Percentiles rank a stretch among this genome's conserved stretches.
These are phyloP conservation scores for Clanis bilineata DNA, from an alignment of 2,888 invertebrate genomes.

Conservation along the genomic window DNA sequence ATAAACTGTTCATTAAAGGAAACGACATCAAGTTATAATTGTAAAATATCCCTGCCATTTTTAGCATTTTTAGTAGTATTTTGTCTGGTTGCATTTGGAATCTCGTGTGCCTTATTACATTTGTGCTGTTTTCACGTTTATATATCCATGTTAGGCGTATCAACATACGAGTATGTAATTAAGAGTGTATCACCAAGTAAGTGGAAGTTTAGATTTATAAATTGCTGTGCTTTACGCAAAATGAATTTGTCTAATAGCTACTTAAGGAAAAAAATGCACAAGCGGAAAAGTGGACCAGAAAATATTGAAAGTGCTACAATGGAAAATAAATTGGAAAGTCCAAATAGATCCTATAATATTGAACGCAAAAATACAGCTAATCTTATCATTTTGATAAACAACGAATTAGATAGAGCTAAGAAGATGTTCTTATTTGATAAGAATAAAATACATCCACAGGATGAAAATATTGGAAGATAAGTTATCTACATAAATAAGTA, in stretches of 20 bases:
- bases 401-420: slow-evolving; percentile 61
- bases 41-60: slow-evolving; percentile 60
- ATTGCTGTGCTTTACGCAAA: slow-evolving; percentile 41
- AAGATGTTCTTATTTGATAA: slow-evolving; percentile 59
- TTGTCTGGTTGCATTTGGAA: slow-evolving; percentile 87
- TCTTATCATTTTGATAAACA: slow-evolving; percentile 60
- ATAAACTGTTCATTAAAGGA: slow-evolving; percentile 54
- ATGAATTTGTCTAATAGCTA: slow-evolving; percentile 38
- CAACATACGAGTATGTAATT: slow-evolving; percentile 94
- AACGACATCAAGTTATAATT: slow-evolving; percentile 41
- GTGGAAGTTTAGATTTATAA: slow-evolving; percentile 36
- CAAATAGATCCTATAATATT: slow-evolving; percentile 27
- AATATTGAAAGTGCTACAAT: slow-evolving; percentile 28
- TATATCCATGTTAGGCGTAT: slow-evolving; percentile 91
- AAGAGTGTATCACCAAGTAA: slow-evolving; percentile 48
- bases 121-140: slow-evolving; percentile 94
- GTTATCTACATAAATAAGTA: background rate
- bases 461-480: slow-evolving; percentile 38
- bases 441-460: slow-evolving; percentile 69
- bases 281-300: slow-evolving; percentile 34
- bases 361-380: slow-evolving; percentile 46
- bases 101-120: slow-evolving; percentile 90
- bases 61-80: slow-evolving; percentile 77
- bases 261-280: slow-evolving; percentile 22
- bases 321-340: slow-evolving; percentile 28